Percentiles rank a stretch among this genome's conserved stretches.
Conservation (phyloP, 2,888 invertebrate species). For the Clitarchus hookeri region DNA sequence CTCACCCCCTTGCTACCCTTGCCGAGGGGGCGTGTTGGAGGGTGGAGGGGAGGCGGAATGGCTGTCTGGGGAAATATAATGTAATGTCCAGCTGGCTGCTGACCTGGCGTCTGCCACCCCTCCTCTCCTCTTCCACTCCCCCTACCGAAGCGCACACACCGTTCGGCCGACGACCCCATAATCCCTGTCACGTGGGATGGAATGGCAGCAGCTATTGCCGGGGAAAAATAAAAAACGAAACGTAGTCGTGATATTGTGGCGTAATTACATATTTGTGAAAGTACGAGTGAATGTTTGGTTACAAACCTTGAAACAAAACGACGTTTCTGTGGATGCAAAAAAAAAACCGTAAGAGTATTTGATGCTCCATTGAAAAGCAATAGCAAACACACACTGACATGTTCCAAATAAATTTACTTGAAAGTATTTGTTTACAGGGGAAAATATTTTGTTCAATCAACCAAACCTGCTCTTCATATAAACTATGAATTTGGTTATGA, state of each 20-base stretch:
- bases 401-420: too few relatives aligned
- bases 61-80: slow-evolving; percentile 14
- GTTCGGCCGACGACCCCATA: not conserved
- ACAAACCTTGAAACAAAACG: not conserved
- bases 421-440: too few relatives aligned
- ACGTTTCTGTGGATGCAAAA: too few relatives aligned
- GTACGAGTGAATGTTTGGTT: not conserved
- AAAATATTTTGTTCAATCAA: too few relatives aligned
- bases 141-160: not conserved
- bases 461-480: too few relatives aligned
- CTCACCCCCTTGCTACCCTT: not conserved
- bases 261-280: not conserved
- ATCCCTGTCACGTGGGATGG: not conserved
- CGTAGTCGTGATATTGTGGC: not conserved
- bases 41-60: not conserved
- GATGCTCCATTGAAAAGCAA: too few relatives aligned
- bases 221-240: not conserved
- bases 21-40: too few relatives aligned
- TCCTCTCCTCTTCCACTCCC: not conserved
- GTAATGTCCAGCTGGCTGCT: slow-evolving; percentile 1
- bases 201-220: not conserved
- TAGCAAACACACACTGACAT: too few relatives aligned
- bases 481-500: too few relatives aligned
- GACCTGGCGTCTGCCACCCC: not conserved
- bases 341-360: too few relatives aligned